Percentiles rank a stretch among this genome's conserved stretches.
phyloP scores from a whole-genome alignment of 2,113 vertebrate genomes.

The Corapipo altera region DNA sequence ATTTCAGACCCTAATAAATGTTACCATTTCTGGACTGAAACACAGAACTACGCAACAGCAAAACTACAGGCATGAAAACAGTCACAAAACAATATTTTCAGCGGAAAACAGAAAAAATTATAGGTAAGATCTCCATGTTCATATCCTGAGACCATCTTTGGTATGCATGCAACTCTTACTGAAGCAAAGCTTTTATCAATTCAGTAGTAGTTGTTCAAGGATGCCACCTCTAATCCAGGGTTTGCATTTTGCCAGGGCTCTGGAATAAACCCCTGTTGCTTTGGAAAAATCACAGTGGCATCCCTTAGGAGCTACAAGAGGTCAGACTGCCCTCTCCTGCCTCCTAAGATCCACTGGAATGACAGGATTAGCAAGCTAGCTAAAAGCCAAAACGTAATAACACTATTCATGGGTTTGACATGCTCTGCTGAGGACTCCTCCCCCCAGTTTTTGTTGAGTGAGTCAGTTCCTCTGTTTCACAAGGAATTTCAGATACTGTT shows the following conservation, averaged over 20 bases:
- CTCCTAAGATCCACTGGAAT: not conserved
- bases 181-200: not conserved
- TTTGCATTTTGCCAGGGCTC: not conserved
- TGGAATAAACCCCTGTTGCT: slow-evolving; percentile 33
- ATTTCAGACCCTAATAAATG: not conserved
- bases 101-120: not conserved
- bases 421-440: not conserved
- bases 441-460: not conserved
- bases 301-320: not conserved
- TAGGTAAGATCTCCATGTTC: not conserved
- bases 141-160: not conserved
- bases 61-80: not conserved
- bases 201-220: not conserved
- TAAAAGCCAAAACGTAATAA: not conserved
- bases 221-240: not conserved
- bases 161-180: not conserved
- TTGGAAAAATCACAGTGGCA: not conserved
- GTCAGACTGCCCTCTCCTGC: not conserved
- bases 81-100: not conserved
- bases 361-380: not conserved
- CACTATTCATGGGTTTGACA: slow-evolving; percentile 1
- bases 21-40: slow-evolving; percentile 3
- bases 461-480: slow-evolving; percentile 17
- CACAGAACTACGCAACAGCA: not conserved
- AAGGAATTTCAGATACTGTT: not conserved